Base-by-base conservation (phyloP, 2,113 vertebrate species). In the Hyperopisus bebe region DNA sequence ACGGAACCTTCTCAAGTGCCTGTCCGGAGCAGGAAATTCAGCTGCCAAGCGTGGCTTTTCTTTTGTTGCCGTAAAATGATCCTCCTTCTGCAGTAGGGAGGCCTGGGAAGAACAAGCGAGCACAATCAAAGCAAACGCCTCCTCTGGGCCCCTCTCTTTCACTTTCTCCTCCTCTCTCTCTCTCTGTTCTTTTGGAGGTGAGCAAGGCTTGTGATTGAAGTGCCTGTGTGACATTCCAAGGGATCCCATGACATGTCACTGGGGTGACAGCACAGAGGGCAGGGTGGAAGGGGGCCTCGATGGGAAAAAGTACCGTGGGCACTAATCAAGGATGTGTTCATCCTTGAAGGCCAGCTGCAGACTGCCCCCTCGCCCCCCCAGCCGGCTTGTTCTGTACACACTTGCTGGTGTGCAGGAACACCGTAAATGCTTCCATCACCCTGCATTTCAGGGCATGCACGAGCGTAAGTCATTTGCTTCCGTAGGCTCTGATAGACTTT, bases 221-320 rank as follows among this genome's bases (percentile, higher is more conserved):
- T 92, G 92, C 91, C 91, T 86, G 90, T 95, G 95, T 94, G 95
- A 95, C 93, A 95, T 95, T 94, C 95, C 94, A 93, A 92, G 91
- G 93, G 94, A 93, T 95, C 94, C 94, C 94, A 94, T 95, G 94
- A 95, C 94, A 92, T 94, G 94, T 94, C 94, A 94, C 90, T 90
- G 94, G 90, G 89, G 91, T 90, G 84, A 89, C 88, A 88, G 86
- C 53, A 91, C 74, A 86, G 66, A 91, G 90, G 66, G 82, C 88
- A 90, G 88, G 51, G 88, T 53, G 86, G 85, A 35, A 92, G 39
- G 82, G 44, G 42, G 91, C 90, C 92, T 90, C 90, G 84, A 31
- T 88, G 44, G 66, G 89, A 90, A 87, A 51, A 84, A 44, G 24
- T 84, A 51, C 46, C 9, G 42, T 88, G 44, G 50, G 50, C 50